Conservation (phyloP, 2,797 vertebrate species). For the Setipinna tenuifilis region DNA sequence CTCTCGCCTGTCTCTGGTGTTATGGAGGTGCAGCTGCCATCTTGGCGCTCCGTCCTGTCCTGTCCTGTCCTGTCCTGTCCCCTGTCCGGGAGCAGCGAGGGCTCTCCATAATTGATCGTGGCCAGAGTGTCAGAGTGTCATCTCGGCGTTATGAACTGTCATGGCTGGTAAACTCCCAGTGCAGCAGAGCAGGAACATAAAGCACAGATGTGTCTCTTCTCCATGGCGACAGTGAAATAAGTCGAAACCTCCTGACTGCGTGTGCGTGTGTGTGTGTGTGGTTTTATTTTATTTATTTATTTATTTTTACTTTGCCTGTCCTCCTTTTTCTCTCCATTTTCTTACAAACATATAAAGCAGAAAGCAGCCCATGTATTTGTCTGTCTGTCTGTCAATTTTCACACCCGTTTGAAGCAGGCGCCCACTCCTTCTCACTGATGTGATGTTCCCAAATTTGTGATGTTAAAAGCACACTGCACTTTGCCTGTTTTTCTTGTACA, state of each 20-base stretch:
- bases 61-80: too few species aligned
- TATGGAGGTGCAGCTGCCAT: too few species aligned
- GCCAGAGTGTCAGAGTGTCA: slow-evolving; percentile 41
- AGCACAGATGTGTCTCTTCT: neutral
- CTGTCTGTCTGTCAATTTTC: neutral
- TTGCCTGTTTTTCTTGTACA: too few species aligned
- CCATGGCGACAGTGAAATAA: neutral
- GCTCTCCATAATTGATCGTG: slow-evolving; percentile 58
- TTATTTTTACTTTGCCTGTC: too few species aligned
- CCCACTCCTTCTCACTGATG: slow-evolving; percentile 18
- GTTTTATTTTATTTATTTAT: too few species aligned
- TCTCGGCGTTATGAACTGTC: slow-evolving; percentile 66
- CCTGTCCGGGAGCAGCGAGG: slow-evolving; percentile 39
- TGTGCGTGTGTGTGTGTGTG: too few species aligned
- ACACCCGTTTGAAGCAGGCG: neutral
- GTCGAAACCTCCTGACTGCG: slow-evolving; percentile 25
- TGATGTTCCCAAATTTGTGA: slow-evolving; percentile 43
- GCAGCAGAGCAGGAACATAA: neutral
- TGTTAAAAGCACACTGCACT: slow-evolving; percentile 44
- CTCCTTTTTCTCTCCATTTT: too few species aligned
- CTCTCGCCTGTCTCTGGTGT: too few species aligned
- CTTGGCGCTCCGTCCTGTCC: too few species aligned
- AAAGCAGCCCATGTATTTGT: too few species aligned
- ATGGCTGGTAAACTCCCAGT: slow-evolving; percentile 40
- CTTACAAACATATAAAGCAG: too few species aligned